phyloP scores from a whole-genome alignment of 2,888 invertebrate species.

The Achlya flavicornis region DNA sequence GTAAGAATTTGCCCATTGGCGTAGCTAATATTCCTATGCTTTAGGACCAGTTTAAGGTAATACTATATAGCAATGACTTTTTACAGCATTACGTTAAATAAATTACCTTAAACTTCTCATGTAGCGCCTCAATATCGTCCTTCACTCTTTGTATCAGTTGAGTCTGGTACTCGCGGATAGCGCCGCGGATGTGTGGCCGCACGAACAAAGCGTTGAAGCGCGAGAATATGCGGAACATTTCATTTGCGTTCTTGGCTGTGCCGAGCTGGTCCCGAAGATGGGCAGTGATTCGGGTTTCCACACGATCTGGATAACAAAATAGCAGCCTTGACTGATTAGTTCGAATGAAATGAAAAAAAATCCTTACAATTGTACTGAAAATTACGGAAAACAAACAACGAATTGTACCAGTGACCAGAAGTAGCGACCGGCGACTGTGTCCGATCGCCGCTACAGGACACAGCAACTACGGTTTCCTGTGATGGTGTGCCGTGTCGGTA shows the following conservation, averaged over 20 bases:
- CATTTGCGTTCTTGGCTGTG: slow-evolving; percentile 99
- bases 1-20: no score
- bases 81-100: neutral
- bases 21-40: no score
- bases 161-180: slow-evolving; percentile 99
- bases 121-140: slow-evolving; percentile 98
- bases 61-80: neutral
- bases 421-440: no score
- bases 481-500: no score
- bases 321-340: neutral
- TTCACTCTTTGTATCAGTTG: slow-evolving; percentile 99
- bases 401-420: no score
- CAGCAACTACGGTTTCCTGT: no score
- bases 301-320: slow-evolving; percentile 86
- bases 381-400: no score
- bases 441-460: no score
- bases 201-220: slow-evolving; percentile 99
- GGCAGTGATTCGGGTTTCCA: slow-evolving; percentile 98
- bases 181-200: slow-evolving; percentile 98
- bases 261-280: slow-evolving; percentile 98
- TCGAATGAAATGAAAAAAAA: no score
- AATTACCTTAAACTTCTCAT: slow-evolving; percentile 97
- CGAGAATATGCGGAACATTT: slow-evolving; percentile 99
- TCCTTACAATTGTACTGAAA: no score
- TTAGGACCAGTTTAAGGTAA: no score